Conservation (phyloP, 2,113 vertebrate genomes). For the Phrynocephalus versicolor region DNA sequence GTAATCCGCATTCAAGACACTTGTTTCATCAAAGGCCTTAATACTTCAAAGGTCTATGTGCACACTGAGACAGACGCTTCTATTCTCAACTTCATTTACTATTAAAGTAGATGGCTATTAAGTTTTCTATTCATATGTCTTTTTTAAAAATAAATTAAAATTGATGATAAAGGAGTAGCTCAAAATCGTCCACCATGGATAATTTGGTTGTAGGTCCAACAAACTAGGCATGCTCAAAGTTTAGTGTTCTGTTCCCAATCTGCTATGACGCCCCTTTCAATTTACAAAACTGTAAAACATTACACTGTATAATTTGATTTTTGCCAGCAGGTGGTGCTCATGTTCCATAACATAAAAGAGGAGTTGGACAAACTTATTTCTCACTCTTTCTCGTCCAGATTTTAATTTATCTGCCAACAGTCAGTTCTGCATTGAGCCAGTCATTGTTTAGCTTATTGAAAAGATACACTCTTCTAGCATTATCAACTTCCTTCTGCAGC, state of each 20-base stretch:
- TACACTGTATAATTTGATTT: not conserved
- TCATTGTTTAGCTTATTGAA: slow-evolving; percentile 4
- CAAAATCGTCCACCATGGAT: not conserved
- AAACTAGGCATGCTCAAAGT: not conserved
- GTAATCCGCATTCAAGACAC: not conserved
- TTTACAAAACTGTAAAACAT: rapidly evolving
- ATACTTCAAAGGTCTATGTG: not conserved
- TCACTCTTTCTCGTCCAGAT: not conserved
- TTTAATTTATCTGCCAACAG: not conserved
- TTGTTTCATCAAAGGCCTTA: not conserved
- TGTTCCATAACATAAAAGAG: slow-evolving; percentile 44
- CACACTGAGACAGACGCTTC: not conserved
- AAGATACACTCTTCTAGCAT: not conserved
- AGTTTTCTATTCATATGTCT: not conserved
- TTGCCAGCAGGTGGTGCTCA: slow-evolving; percentile 66
- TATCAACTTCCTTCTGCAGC: not conserved
- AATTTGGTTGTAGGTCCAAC: not conserved
- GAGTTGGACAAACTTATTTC: not conserved
- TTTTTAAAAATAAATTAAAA: no score
- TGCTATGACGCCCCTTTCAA: not conserved
- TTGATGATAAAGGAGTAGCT: no score
- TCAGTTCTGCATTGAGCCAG: not conserved
- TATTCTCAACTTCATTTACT: not conserved
- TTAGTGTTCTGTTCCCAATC: not conserved
- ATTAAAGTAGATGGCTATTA: not conserved